phyloP scores from a whole-genome alignment of 2,113 vertebrate species.

The Cyprinodon tularosa region DNA sequence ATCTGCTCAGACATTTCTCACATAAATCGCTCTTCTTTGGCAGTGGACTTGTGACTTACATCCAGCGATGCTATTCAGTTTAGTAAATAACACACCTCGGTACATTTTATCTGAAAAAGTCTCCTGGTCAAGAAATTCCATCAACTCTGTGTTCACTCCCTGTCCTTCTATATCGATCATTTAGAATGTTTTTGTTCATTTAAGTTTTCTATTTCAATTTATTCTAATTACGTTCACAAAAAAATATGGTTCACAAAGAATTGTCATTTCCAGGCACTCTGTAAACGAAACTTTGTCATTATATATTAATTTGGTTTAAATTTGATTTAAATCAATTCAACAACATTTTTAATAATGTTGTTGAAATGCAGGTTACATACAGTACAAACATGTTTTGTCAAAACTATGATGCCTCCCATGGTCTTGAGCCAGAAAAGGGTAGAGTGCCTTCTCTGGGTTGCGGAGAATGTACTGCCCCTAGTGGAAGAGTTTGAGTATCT shows the following conservation, averaged over 20 bases:
- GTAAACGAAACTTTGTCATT: not conserved
- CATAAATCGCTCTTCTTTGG: not conserved
- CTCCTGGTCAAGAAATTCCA: slow-evolving; percentile 44
- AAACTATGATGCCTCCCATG: too few species aligned
- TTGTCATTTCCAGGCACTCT: not conserved
- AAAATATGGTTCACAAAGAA: not conserved
- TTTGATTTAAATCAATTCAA: not conserved
- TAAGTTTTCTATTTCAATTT: not conserved
- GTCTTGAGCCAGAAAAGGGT: too few species aligned
- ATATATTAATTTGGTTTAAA: not conserved
- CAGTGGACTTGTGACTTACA: not conserved
- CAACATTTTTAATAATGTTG: too few species aligned
- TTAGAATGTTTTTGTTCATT: not conserved
- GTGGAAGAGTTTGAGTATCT: too few species aligned
- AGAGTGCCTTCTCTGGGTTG: too few species aligned
- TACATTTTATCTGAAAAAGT: slow-evolving; percentile 33
- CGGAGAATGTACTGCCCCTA: too few species aligned
- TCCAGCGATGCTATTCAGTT: slow-evolving; percentile 35
- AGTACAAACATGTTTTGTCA: too few species aligned
- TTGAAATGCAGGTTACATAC: too few species aligned
- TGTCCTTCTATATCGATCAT: slow-evolving; percentile 1
- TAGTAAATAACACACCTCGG: slow-evolving; percentile 34
- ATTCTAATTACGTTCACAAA: not conserved
- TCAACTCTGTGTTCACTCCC: slow-evolving; percentile 19
- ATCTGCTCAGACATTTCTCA: not conserved